A percentile compares a stretch with the other conserved stretches of the same genome.
Conservation (phyloP, 2,113 vertebrate species). For the Mormyrus lacerda region DNA sequence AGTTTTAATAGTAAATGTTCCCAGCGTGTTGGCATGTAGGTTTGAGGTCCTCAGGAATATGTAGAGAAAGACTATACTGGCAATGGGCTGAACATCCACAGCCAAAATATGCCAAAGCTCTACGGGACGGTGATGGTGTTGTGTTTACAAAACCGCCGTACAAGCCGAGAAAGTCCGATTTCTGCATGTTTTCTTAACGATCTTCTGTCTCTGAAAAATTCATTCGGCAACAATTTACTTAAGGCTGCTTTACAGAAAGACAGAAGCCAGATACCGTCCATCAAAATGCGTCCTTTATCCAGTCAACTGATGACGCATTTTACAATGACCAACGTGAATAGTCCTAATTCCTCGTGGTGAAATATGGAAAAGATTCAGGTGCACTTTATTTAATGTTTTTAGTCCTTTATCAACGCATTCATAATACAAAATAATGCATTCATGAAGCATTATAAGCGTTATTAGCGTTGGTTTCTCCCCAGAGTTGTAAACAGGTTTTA, state of each 20-base stretch:
- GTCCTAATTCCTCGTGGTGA: constrained; percentile 56
- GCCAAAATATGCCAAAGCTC: neutral
- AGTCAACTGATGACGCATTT: constrained; percentile 31
- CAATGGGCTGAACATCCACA: neutral
- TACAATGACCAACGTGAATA: constrained; percentile 51
- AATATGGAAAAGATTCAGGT: constrained; percentile 43
- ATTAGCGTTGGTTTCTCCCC: neutral
- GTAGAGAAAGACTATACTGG: neutral
- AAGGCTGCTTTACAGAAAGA: neutral
- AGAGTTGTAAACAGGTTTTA: constrained; percentile 19
- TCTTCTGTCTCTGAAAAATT: neutral
- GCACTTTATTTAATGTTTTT: neutral
- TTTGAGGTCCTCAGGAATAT: neutral
- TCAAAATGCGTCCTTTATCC: constrained; percentile 31
- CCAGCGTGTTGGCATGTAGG: neutral
- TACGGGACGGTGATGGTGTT: neutral
- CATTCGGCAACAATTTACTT: too few species aligned
- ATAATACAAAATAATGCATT: too few species aligned
- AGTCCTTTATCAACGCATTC: too few species aligned
- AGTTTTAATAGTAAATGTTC: neutral
- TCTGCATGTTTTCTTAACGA: neutral
- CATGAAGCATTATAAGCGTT: neutral
- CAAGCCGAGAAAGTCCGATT: neutral
- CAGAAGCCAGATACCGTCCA: constrained; percentile 27
- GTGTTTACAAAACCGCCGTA: neutral